Evolutionary conservation across 30 jellyfish, hydroid and myxozoan species (phyloP).

Genomic region (Hydra vulgaris): DNA sequence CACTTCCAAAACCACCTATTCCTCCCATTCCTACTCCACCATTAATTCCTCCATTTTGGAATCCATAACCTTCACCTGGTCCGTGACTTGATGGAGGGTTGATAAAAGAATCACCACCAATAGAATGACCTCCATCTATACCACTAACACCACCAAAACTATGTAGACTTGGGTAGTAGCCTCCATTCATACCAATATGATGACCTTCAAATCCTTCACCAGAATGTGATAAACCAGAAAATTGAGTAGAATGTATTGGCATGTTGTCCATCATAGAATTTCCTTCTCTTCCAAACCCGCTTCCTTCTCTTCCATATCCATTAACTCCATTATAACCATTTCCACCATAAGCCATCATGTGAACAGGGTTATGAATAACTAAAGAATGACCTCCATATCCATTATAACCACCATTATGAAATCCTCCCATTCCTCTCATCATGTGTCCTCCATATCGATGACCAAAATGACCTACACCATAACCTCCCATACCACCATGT

Average conservation of each 20-base stretch:
- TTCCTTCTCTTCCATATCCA: constrained; percentile 36
- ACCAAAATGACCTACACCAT: constrained; percentile 43
- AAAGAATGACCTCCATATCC: background rate
- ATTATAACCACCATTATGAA: constrained; percentile 20
- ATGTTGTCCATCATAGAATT: constrained; percentile 25
- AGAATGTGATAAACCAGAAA: constrained; percentile 23
- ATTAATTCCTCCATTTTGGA: constrained; percentile 12
- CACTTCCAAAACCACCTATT: constrained; percentile 50
- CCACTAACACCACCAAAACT: constrained; percentile 37
- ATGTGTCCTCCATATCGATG: constrained; percentile 17
- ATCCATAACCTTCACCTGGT: constrained; percentile 35
- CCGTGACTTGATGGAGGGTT: constrained; percentile 45
- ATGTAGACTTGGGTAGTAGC: constrained; percentile 13
- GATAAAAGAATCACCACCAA: constrained; percentile 38
- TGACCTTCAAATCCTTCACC: constrained; percentile 57
- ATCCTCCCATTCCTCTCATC: constrained; percentile 43
- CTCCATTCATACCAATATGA: constrained; percentile 35
- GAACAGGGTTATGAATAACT: background rate
- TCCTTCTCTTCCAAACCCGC: constrained; percentile 37
- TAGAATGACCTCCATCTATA: constrained; percentile 8
- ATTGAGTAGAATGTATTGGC: constrained; percentile 21
- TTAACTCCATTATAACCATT: constrained; percentile 37
- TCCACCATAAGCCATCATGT: constrained; percentile 37
- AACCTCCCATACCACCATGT: constrained; percentile 54
- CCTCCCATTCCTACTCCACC: constrained; percentile 65